phyloP scores from a whole-genome alignment of 2,113 vertebrate genomes.

The Dunckerocampus dactyliophorus region DNA sequence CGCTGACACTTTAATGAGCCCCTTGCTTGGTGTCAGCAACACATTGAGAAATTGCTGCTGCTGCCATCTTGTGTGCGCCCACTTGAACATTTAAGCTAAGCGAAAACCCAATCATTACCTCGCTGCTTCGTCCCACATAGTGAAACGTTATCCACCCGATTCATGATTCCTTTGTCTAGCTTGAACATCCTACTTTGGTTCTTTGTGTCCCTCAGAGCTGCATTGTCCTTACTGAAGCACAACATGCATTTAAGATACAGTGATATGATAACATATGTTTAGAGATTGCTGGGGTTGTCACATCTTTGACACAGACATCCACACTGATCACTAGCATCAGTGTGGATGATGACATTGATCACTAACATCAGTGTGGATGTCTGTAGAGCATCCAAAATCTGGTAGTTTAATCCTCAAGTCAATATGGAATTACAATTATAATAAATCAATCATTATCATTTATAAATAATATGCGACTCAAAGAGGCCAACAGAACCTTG shows the following conservation, averaged over 20 bases:
- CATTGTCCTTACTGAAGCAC: neutral
- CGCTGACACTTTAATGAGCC: conserved; percentile 71
- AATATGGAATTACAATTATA: too few species aligned
- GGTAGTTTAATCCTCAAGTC: neutral
- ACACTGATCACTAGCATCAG: neutral
- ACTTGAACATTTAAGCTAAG: conserved; percentile 53
- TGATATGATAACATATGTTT: conserved; percentile 22
- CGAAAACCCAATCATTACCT: conserved; percentile 66
- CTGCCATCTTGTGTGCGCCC: conserved; percentile 56
- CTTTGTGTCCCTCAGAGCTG: conserved; percentile 9
- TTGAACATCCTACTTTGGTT: conserved; percentile 9
- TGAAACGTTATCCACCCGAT: conserved; percentile 44
- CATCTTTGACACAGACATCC: too few species aligned
- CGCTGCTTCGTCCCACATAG: conserved; percentile 34
- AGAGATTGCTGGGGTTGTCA: conserved; percentile 10
- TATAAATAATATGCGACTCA: neutral
- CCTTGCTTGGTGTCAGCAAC: conserved; percentile 58
- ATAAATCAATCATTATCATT: neutral
- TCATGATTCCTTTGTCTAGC: conserved; percentile 45
- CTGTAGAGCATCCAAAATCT: conserved; percentile 8
- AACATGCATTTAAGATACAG: conserved; percentile 8
- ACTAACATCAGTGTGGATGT: neutral
- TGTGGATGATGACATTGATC: too few species aligned
- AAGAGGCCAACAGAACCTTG: too few species aligned
- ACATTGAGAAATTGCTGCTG: conserved; percentile 48